Conservation (phyloP, 2,113 vertebrate genomes). For the Columba janthina region DNA sequence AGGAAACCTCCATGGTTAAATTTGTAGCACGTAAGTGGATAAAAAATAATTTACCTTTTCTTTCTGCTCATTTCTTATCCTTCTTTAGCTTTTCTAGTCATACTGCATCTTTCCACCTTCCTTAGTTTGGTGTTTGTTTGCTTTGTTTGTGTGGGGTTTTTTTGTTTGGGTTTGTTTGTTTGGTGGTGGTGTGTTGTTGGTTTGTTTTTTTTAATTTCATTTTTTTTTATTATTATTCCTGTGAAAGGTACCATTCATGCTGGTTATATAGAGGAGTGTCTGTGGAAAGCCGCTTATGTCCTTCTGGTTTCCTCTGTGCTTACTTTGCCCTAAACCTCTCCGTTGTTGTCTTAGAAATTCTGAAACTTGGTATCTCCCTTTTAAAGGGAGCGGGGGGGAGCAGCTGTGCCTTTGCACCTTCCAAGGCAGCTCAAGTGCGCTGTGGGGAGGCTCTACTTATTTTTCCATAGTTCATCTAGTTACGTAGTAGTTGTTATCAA, state of each 20-base stretch:
- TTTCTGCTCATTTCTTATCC: too few relatives aligned
- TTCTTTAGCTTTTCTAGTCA: neutral
- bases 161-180: too few relatives aligned
- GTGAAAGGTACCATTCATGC: neutral
- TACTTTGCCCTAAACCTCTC: neutral
- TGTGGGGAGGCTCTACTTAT: neutral
- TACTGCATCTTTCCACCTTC: neutral
- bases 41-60: neutral
- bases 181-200: too few relatives aligned
- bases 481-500: fast-evolving
- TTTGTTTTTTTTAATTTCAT: too few relatives aligned
- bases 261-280: neutral
- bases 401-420: neutral
- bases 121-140: too few relatives aligned
- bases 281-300: neutral
- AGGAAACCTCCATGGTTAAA: neutral
- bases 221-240: neutral
- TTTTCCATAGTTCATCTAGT: neutral
- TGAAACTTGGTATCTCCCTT: neutral
- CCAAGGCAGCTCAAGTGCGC: neutral
- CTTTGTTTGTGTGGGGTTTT: too few relatives aligned
- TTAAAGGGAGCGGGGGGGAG: neutral
- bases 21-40: neutral
- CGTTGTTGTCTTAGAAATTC: neutral
- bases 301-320: neutral